Conservation (phyloP, 2,888 invertebrate genomes). For the Drosophila subquinaria region DNA sequence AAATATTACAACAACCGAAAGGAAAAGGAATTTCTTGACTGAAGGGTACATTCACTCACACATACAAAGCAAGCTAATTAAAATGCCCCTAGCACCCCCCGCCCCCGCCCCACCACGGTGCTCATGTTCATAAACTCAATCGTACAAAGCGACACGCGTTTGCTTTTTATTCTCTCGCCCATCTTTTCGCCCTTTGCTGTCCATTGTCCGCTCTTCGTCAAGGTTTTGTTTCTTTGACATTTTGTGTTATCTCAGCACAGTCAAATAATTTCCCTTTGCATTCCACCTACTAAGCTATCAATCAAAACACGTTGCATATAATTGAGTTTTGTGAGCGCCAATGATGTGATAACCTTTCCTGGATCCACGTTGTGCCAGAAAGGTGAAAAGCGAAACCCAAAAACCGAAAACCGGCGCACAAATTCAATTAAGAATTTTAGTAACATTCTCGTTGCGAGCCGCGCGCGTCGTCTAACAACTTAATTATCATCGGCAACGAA, state of each 20-base stretch:
- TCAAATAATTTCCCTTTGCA: not conserved
- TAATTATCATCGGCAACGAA: conserved; percentile 58
- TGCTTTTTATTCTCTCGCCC: conserved; percentile 27
- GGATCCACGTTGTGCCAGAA: not conserved
- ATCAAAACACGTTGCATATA: conserved; percentile 54
- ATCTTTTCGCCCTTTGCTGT: conserved; percentile 16
- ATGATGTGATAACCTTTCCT: conserved; percentile 51
- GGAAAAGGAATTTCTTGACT: too few species aligned
- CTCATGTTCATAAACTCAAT: not conserved
- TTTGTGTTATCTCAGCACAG: conserved; percentile 48
- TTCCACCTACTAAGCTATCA: conserved; percentile 27
- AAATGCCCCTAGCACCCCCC: conserved; percentile 40
- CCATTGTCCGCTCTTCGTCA: not conserved
- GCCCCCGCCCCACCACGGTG: not conserved
- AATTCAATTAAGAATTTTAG: conserved; percentile 67
- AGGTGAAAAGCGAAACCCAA: conserved; percentile 6
- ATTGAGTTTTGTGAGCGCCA: conserved; percentile 44
- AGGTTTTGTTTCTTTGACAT: conserved; percentile 62
- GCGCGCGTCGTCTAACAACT: conserved; percentile 56
- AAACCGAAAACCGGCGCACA: conserved; percentile 36
- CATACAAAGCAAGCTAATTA: conserved; percentile 61
- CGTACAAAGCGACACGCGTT: conserved; percentile 15
- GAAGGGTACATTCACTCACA: not conserved
- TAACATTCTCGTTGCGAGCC: conserved; percentile 46
- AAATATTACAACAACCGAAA: too few species aligned